phyloP scores from a whole-genome alignment of 2,888 invertebrate genomes.

The Patella depressa region DNA sequence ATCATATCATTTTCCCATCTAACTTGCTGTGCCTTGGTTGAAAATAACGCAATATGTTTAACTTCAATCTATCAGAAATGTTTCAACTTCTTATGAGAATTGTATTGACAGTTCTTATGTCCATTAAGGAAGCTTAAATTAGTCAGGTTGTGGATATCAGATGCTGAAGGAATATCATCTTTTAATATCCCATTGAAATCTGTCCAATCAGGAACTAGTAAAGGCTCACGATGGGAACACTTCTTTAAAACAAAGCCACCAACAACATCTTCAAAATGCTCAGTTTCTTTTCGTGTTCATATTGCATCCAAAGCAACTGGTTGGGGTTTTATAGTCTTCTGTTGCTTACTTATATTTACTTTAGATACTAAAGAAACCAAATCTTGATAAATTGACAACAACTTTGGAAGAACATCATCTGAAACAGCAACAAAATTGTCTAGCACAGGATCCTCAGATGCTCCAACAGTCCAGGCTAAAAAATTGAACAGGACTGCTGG shows the following conservation, averaged over 20 bases:
- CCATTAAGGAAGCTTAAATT: neutral
- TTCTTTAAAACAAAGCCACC: neutral
- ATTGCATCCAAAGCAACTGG: neutral
- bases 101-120: neutral
- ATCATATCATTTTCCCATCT: neutral
- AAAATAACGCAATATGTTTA: neutral
- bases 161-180: neutral
- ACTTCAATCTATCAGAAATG: neutral
- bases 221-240: neutral
- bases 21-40: neutral
- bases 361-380: neutral
- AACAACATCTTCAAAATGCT: neutral
- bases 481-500: neutral
- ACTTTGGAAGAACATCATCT: neutral
- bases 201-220: neutral
- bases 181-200: neutral
- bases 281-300: neutral
- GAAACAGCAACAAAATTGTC: neutral
- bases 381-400: too few relatives aligned
- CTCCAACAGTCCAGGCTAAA: neutral
- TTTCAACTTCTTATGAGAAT: neutral
- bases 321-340: neutral
- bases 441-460: neutral
- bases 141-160: neutral
- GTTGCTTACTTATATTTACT: neutral